Evolutionary conservation across 2,888 invertebrate species (phyloP).

Genomic region (Leptinotarsa rubiginosa): DNA sequence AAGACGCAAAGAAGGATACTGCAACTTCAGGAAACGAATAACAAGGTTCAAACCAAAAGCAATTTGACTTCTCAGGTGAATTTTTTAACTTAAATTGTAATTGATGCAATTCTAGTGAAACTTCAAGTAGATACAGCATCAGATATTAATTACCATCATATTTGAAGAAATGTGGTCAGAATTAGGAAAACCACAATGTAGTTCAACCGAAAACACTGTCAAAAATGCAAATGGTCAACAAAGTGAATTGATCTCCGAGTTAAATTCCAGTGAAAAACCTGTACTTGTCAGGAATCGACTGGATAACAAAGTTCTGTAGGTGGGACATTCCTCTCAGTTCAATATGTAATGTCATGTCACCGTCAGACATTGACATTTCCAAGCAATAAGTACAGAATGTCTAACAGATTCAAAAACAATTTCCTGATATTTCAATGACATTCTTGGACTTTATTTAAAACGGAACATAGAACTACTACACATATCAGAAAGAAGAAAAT

Average conservation of each 20-base stretch:
- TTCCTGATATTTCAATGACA: conserved; percentile 11
- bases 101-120: conserved; percentile 1
- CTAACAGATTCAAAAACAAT: conserved; percentile 2
- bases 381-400: background rate
- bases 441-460: background rate
- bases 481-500: background rate
- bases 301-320: conserved; percentile 22
- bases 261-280: conserved; percentile 1
- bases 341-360: conserved; percentile 11
- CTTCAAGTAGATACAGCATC: conserved; percentile 32
- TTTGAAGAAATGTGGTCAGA: conserved; percentile 15
- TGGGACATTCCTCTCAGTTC: conserved; percentile 23
- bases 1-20: conserved; percentile 28
- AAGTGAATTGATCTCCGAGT: background rate
- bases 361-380: background rate
- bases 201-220: background rate
- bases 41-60: conserved; percentile 2
- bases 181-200: conserved; percentile 16
- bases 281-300: conserved; percentile 21
- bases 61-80: conserved; percentile 1
- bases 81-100: background rate
- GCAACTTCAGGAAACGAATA: background rate
- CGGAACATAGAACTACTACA: background rate
- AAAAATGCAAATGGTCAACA: conserved; percentile 7
- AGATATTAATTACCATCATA: conserved; percentile 24